Conservation (phyloP, 2,113 vertebrate genomes). For the Casuarius casuarius region DNA sequence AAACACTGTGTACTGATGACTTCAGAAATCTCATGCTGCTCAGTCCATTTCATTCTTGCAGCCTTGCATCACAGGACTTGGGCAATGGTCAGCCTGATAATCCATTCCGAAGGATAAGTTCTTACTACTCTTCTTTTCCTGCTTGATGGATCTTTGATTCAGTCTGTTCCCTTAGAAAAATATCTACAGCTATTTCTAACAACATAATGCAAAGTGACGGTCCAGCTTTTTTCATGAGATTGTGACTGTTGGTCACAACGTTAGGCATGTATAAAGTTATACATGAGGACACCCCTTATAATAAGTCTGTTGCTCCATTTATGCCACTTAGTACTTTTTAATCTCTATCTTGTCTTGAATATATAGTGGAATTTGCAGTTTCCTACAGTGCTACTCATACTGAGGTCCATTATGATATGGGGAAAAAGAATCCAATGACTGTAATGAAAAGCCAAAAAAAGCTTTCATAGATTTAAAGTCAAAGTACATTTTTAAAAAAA, state of each 20-base stretch:
- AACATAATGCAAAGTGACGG: not conserved
- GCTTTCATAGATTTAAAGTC: not conserved
- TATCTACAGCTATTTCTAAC: not conserved
- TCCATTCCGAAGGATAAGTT: not conserved
- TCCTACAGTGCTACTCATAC: not conserved
- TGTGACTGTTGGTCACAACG: not conserved
- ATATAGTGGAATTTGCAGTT: not conserved
- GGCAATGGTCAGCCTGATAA: not conserved
- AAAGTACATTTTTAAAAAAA: constrained; percentile 29
- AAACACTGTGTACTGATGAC: not conserved
- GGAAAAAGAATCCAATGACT: not conserved
- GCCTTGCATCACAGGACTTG: not conserved
- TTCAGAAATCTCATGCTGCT: not conserved
- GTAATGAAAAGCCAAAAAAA: not conserved
- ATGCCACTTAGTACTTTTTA: not conserved
- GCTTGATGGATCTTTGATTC: not conserved
- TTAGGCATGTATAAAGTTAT: not conserved
- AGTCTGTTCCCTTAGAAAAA: not conserved
- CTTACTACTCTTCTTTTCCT: not conserved
- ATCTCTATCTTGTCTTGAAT: not conserved
- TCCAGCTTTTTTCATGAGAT: not conserved
- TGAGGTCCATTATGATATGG: not conserved
- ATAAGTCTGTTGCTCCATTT: not conserved
- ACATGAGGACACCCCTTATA: not conserved
- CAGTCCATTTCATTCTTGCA: not conserved